Percentiles rank a stretch among this genome's conserved stretches.
phyloP scores from a whole-genome alignment of 35 echinoderm and acorn worm species.

The Stichopus chloronotus region DNA sequence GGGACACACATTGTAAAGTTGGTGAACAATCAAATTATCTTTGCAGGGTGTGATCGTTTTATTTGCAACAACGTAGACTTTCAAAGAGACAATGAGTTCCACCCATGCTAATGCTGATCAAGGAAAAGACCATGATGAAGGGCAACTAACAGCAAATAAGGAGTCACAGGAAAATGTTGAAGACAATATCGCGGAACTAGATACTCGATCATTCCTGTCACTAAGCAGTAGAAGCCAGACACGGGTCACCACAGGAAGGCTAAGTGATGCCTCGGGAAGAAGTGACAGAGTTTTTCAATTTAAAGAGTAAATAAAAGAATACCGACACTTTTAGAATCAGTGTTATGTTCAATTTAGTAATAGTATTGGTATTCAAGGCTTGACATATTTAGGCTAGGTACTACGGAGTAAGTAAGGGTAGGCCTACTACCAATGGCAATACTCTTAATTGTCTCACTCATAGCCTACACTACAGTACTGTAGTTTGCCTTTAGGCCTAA shows the following conservation, averaged over 20 bases:
- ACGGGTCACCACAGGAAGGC: neutral
- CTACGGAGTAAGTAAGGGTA: neutral
- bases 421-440: neutral
- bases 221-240: neutral
- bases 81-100: too few species aligned
- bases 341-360: neutral
- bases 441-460: neutral
- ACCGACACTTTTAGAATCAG: neutral
- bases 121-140: too few species aligned
- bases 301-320: neutral
- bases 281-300: neutral
- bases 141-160: neutral
- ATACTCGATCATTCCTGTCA: neutral
- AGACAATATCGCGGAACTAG: conserved; percentile 5
- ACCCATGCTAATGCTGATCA: too few species aligned
- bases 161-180: neutral
- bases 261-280: neutral
- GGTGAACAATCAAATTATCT: too few species aligned
- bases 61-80: too few species aligned
- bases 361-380: neutral
- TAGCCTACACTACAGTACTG: neutral
- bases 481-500: too few species aligned
- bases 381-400: neutral
- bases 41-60: too few species aligned
- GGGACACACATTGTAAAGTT: too few species aligned